Percentiles rank a stretch among this genome's conserved stretches.
Conservation (phyloP, 30 jellyfish, hydroid and myxozoan genomes). For the Cassiopea xamachana region DNA sequence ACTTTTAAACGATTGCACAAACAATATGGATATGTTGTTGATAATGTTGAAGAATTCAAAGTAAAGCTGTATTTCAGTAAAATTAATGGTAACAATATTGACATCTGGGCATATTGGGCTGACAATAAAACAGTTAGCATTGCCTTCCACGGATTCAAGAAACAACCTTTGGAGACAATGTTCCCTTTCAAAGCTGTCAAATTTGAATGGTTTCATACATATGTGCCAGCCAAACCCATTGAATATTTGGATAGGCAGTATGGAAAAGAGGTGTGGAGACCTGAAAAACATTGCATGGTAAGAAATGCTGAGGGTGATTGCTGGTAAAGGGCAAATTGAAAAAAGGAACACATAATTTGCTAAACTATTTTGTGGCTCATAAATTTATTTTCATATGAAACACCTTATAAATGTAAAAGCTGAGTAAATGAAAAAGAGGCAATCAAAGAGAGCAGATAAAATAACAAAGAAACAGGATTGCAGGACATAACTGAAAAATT, state of each 20-base stretch:
- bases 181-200: slow-evolving; percentile 59
- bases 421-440: too few species aligned
- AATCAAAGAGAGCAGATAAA: too few species aligned
- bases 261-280: slow-evolving; percentile 81
- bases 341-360: neutral
- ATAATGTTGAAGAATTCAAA: slow-evolving; percentile 64
- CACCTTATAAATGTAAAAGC: too few species aligned
- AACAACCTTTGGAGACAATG: slow-evolving; percentile 56
- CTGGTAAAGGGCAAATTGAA: slow-evolving; percentile 7
- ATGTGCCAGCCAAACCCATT: slow-evolving; percentile 78
- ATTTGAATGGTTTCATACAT: slow-evolving; percentile 71
- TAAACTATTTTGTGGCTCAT: too few species aligned
- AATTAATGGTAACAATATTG: slow-evolving; percentile 56
- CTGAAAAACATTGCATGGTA: slow-evolving; percentile 76
- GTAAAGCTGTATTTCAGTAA: slow-evolving; percentile 65
- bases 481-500: too few species aligned
- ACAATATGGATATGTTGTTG: slow-evolving; percentile 53
- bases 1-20: slow-evolving; percentile 20
- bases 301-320: slow-evolving; percentile 81
- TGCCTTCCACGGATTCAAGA: slow-evolving; percentile 27
- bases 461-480: too few species aligned
- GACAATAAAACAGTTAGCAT: slow-evolving; percentile 17
- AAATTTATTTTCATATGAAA: too few species aligned
- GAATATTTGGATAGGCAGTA: slow-evolving; percentile 67
- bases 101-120: slow-evolving; percentile 85